Base-by-base conservation (phyloP, 2,113 vertebrate species). In the Boulengeromyrus knoepffleri region DNA sequence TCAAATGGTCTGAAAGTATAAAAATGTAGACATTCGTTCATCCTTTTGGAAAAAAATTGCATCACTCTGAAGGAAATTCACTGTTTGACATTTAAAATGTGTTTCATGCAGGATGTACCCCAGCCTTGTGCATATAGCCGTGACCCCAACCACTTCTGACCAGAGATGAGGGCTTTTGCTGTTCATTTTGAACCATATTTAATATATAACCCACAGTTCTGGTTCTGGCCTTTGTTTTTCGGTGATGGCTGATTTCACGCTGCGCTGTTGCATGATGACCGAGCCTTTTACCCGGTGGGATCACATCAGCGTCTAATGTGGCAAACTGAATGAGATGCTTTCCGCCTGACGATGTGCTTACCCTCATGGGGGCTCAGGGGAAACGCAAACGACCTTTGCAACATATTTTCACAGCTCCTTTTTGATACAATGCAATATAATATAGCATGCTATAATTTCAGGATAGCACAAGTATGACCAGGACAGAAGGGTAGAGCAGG, bases 221-320 rank as follows among this genome's bases (percentile, higher is more conserved):
- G 24, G 47, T 53, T 84, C 74, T 89, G 70, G 77, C 88, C 50
- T 89, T 89, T 77, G 88, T 89, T 53, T 84, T 24, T 49, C 36
- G 47, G 74, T 50, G 77, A 89, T 89, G 50, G 77, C 62, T 77
- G 66, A 74, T 89, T 89, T 84, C 88, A 77, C 50, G 70, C 74
- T 89, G 88, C 1, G 66, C 88, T 84, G 74, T 49, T 52, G 84
- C 49, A 31, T 53, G 88, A 89, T 53, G 47, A 83, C 46, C 70
- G 36, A 84, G 62, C 50, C 74, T 53, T 89, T 89, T 89, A 53
- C 70, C 49, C 88, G 39, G 88, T 52, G 70, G 70, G 70, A 52
- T 31, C 70, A 56, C 66, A 89, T 89, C 88, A 89, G 36, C 42
- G 31, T 52, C 8, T 74, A 83, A 42, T 89, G 88, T 89, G 74